phyloP scores from a whole-genome alignment of 2,888 invertebrate species.

The Netelia melanura region DNA sequence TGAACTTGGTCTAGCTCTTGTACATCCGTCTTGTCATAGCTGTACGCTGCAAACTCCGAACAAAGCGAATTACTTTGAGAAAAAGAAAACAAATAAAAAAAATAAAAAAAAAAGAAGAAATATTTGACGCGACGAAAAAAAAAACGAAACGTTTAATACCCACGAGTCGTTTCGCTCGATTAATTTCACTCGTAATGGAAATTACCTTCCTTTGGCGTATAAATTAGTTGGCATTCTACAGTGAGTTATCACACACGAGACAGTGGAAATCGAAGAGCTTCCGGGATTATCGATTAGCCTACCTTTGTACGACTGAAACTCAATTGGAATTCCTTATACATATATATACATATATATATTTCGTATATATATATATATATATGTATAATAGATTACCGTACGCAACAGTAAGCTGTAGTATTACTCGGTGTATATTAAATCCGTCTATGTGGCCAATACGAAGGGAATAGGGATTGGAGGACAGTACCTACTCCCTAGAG shows the following conservation, averaged over 20 bases:
- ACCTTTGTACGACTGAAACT: constrained; percentile 53
- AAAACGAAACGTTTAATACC: neutral
- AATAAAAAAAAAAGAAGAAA: neutral
- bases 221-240: constrained; percentile 48
- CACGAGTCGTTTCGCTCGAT: constrained; percentile 13
- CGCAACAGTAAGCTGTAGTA: neutral
- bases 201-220: constrained; percentile 9
- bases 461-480: neutral
- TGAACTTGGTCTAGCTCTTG: constrained; percentile 45
- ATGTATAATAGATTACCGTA: neutral
- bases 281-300: constrained; percentile 59
- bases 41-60: neutral
- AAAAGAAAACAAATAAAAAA: neutral
- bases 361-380: neutral
- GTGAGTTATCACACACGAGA: constrained; percentile 25
- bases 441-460: neutral
- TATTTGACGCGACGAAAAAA: neutral
- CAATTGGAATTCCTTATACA: constrained; percentile 52
- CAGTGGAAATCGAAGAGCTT: constrained; percentile 19
- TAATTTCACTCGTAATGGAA: constrained; percentile 29
- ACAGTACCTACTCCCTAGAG: constrained; percentile 2
- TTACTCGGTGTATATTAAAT: neutral
- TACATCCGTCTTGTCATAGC: neutral
- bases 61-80: neutral
- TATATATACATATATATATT: constrained; percentile 15